Evolutionary conservation across 2,888 invertebrate species (phyloP).

Genomic region (Drosophila suboccidentalis): DNA sequence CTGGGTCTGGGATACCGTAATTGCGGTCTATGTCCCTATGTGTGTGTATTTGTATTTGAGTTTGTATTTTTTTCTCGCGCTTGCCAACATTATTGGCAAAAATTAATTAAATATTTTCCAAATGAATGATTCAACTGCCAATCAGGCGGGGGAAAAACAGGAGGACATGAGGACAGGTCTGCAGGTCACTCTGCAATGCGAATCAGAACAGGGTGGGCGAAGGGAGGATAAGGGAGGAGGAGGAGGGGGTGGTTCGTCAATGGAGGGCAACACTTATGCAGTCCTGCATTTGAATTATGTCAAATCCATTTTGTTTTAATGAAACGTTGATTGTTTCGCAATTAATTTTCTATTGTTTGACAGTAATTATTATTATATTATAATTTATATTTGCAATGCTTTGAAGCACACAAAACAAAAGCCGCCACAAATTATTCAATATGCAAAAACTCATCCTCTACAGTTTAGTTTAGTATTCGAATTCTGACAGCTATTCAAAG

Average conservation of each 20-base stretch:
- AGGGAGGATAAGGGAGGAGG: background rate
- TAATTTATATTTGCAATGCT: slow-evolving; percentile 71
- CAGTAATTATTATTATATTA: slow-evolving; percentile 81
- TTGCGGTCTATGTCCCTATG: slow-evolving; percentile 54
- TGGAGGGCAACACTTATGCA: slow-evolving; percentile 75
- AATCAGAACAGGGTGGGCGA: background rate
- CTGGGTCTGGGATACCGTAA: slow-evolving; percentile 51
- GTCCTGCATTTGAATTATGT: slow-evolving; percentile 85
- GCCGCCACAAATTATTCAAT: slow-evolving; percentile 39
- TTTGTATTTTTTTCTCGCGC: slow-evolving; percentile 58
- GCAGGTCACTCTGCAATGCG: slow-evolving; percentile 27
- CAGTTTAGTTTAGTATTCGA: background rate
- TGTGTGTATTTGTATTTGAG: slow-evolving; percentile 28
- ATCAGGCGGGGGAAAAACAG: slow-evolving; percentile 16
- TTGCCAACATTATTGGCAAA: slow-evolving; percentile 81
- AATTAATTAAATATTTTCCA: slow-evolving; percentile 85
- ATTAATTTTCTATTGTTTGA: slow-evolving; percentile 81
- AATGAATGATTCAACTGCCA: slow-evolving; percentile 78
- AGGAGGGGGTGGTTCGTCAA: slow-evolving; percentile 28
- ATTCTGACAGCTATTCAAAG: slow-evolving; percentile 11
- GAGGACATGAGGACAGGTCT: background rate
- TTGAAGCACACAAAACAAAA: slow-evolving; percentile 39
- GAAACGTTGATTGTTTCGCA: slow-evolving; percentile 81
- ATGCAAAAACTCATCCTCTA: slow-evolving; percentile 44
- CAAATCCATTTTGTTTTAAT: slow-evolving; percentile 84